Base-by-base conservation (phyloP, 2,113 vertebrate species). In the Dasyurus viverrinus region DNA sequence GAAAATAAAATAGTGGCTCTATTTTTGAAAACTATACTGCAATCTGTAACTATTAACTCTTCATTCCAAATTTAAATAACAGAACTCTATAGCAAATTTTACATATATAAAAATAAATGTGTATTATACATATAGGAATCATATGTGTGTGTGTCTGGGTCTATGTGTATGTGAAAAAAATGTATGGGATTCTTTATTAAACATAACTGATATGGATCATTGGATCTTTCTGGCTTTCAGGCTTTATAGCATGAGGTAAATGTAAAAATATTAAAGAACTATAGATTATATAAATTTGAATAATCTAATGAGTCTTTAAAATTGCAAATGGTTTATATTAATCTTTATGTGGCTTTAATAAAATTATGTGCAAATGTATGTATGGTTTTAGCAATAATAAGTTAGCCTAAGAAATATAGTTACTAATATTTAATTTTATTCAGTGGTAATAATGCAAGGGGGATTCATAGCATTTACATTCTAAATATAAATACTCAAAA, bases 51-150 rank as follows among this genome's bases (percentile, higher is more conserved):
- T 26, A 95, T 42, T 2, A 53, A 1, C 3, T 90, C 30, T 93
- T 42, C 0, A 46, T 96, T 96, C 76, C 93, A 89, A 94, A 91
- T 95, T 94, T 91, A 55, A n/a, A n/a, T 22, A 50, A 7, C 8
- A 68, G 90, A 90, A 19, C 89, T 92, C 53, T 22, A 94, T 91
- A 93, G 57, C 8, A 92, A 60, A 50, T 91, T 91, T 92, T 47
- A 48, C 7, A 23, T 89, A 8, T 47, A 25, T 3, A 42, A 52
- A 52, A 52, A 52, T 10, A 52, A 52, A 52, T 52, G 0, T 10
- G 11, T 10, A 52, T 52, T 57, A 57, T 57, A 10, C 8, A 57
- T 57, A 11, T 57, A 52, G 50, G 50, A 52, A 52, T 52, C 8
- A 8, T 55, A 7, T 26, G 2, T 57, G 2, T 57, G 8, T 27